Conservation (phyloP, 2,797 vertebrate species). For the Potorous gilbertii region DNA sequence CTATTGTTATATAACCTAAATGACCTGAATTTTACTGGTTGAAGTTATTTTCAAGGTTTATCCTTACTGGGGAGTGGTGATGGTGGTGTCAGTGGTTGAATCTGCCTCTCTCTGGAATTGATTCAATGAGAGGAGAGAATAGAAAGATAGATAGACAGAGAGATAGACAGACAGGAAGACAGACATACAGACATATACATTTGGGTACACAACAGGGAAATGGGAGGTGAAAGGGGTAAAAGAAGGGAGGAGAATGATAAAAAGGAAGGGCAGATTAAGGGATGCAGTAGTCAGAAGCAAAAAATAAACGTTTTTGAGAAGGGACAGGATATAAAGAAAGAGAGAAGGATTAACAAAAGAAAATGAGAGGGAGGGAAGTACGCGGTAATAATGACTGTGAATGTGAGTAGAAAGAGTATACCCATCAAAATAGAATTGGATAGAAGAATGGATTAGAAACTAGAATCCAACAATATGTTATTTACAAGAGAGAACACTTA, state of each 20-base stretch:
- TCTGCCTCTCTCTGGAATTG: not conserved
- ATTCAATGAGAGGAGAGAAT: too few relatives aligned
- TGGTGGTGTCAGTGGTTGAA: not conserved
- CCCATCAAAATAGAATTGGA: not conserved
- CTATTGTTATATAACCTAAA: not conserved
- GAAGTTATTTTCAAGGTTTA: not conserved
- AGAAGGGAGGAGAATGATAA: not conserved
- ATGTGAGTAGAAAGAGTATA: not conserved
- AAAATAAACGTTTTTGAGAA: not conserved
- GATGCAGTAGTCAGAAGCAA: not conserved
- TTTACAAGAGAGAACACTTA: not conserved
- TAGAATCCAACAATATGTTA: not conserved
- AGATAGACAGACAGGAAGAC: too few relatives aligned
- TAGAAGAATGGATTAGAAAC: not conserved
- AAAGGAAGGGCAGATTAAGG: not conserved
- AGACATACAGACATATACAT: not conserved
- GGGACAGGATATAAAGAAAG: not conserved
- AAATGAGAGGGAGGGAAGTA: not conserved
- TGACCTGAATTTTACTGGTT: not conserved
- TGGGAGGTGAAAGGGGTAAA: not conserved
- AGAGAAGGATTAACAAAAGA: not conserved
- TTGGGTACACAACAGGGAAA: not conserved
- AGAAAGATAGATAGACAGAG: too few relatives aligned
- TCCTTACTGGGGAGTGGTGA: fast-evolving
- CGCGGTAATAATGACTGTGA: not conserved